phyloP scores from a whole-genome alignment of 2,797 vertebrate genomes.

The Galago senegalensis region DNA sequence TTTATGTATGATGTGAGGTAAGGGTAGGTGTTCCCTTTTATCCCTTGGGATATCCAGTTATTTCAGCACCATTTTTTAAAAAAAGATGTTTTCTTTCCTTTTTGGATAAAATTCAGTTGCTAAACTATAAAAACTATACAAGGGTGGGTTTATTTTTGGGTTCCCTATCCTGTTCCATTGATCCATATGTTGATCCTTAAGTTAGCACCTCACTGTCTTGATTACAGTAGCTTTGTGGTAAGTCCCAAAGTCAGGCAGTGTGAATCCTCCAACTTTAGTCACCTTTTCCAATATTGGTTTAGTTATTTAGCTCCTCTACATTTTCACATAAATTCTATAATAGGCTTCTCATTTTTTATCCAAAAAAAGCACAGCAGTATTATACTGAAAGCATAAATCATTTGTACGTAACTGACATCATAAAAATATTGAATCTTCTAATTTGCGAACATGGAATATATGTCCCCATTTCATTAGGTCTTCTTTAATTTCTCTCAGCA shows the following conservation, averaged over 20 bases:
- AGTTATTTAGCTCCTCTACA: neutral
- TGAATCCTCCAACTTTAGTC: neutral
- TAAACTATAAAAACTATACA: neutral
- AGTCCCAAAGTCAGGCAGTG: neutral
- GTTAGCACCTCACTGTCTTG: neutral
- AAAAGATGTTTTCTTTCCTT: neutral
- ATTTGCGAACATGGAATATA: neutral
- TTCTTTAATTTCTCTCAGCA: neutral
- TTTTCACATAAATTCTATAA: conserved; percentile 10
- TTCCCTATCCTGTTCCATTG: neutral
- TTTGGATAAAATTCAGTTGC: neutral
- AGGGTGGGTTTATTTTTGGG: neutral
- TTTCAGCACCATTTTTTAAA: neutral
- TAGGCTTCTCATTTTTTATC: neutral
- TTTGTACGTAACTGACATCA: neutral
- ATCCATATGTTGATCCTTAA: neutral
- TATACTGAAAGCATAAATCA: neutral
- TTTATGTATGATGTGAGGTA: neutral
- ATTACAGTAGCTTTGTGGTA: neutral
- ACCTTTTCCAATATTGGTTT: conserved; percentile 34
- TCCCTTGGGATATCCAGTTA: neutral
- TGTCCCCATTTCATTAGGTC: neutral
- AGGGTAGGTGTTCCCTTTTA: neutral
- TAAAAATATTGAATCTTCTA: neutral
- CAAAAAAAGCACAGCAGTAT: neutral